Base-by-base conservation (phyloP, 1,140 invertebrate genomes). In the Leptinotarsa undecemlineata region DNA sequence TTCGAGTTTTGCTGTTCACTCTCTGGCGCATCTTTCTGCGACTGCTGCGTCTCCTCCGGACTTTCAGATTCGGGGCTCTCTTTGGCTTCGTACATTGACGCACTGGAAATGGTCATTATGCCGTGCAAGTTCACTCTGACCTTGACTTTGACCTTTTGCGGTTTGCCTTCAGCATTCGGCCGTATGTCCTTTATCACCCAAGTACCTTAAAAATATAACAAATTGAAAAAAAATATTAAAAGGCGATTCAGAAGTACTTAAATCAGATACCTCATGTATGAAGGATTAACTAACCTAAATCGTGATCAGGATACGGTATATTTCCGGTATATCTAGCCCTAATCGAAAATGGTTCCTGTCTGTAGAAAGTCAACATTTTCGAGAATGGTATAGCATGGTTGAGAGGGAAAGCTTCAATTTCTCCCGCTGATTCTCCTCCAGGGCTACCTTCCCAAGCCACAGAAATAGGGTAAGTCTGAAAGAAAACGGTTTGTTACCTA, bases 141-240 rank as follows among this genome's bases (percentile, higher is more conserved):
- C 88, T 99, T 99, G 0, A 99, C 92, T 86, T 98, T 98, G 0
- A 99, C 92, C 86, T 98, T 98, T 66, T 95, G 92, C 33, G 91
- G 91, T 81, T 96, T 95, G 5, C 96, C 96, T 78, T 96, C 94
- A n/a, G 92, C 81, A 57, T 91, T 91, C 66, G 95, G 94, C 79
- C 92, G 91, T 1, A 99, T 91, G 82, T 97, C 94, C 73, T 92
- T 92, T 23, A 99, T 91, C 19, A 90, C 88, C 89, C 94, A 98
- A 71, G 89, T 87, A 74, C 94, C 94, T 96, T 42, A 84, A 11
- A 76, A 72, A 57, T 21, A 64, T 19, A 0, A 57, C n/a, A 19
- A 0, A 33, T 33, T 57, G 2, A 57, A 57, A 57, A 15, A 57
- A n/a, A 42, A 42, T 42, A 42, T 42, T 42, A 11, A 42, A 42